Percentiles rank a stretch among this genome's conserved stretches.
Conservation (phyloP, 2,113 vertebrate species). For the Pithys albifrons region DNA sequence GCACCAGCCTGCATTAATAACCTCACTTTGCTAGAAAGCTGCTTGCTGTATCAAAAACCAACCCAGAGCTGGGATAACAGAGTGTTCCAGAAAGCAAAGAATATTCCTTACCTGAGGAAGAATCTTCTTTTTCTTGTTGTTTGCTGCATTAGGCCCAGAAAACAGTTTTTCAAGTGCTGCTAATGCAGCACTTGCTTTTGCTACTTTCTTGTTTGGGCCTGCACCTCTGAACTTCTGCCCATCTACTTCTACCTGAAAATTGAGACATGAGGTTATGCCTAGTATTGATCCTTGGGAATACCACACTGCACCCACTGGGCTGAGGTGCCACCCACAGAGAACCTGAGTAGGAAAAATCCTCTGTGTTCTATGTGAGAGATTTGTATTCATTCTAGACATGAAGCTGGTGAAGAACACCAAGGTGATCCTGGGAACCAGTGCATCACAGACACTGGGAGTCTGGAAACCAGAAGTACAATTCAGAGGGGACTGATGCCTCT, state of each 20-base stretch:
- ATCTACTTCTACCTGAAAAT: conserved; percentile 96
- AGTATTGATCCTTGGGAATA: neutral
- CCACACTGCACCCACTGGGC: neutral
- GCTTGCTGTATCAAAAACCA: neutral
- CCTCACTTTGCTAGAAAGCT: neutral
- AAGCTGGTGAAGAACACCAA: neutral
- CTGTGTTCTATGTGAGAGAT: neutral
- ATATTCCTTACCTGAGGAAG: conserved; percentile 87
- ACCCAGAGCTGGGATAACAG: neutral
- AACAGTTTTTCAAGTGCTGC: conserved; percentile 97
- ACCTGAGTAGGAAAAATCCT: neutral
- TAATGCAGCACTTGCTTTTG: conserved; percentile 97
- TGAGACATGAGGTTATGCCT: conserved; percentile 11
- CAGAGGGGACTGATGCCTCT: neutral
- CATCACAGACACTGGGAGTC: neutral
- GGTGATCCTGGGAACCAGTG: neutral
- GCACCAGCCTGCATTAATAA: neutral
- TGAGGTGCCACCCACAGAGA: neutral
- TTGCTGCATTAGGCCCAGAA: conserved; percentile 95
- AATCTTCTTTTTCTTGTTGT: conserved; percentile 97
- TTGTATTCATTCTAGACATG: neutral
- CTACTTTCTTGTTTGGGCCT: conserved; percentile 99
- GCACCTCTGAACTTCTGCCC: conserved; percentile 98
- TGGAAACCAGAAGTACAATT: neutral
- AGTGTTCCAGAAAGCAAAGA: neutral